phyloP scores from a whole-genome alignment of 2,113 vertebrate genomes.

The Gopherus evgoodei region DNA sequence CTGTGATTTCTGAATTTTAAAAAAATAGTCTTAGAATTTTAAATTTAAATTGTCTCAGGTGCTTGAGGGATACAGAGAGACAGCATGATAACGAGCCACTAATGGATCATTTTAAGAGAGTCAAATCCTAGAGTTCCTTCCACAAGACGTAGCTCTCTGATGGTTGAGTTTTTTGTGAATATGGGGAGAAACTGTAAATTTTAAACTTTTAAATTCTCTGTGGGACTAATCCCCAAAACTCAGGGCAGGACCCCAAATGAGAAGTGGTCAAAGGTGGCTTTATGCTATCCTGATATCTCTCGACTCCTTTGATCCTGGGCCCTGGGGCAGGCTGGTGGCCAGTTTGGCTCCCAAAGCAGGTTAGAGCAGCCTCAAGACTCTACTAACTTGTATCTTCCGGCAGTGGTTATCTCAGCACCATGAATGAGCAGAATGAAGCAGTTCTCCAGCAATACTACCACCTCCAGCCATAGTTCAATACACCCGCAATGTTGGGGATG shows the following conservation, averaged over 20 bases:
- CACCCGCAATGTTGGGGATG: neutral
- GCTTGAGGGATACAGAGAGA: neutral
- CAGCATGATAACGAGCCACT: neutral
- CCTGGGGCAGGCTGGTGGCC: neutral
- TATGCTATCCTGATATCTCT: neutral
- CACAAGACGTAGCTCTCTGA: neutral
- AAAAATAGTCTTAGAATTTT: neutral
- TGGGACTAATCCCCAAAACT: too few relatives aligned
- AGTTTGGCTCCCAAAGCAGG: neutral
- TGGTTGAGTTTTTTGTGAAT: neutral
- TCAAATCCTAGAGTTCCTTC: neutral
- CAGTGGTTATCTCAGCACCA: neutral
- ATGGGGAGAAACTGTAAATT: neutral
- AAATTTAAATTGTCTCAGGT: neutral
- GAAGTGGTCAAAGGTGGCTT: neutral
- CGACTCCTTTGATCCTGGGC: neutral
- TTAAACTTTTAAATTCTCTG: neutral
- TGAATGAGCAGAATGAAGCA: neutral
- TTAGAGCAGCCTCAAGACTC: neutral
- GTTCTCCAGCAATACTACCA: neutral
- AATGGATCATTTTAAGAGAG: neutral
- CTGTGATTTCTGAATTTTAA: neutral
- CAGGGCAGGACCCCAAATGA: neutral
- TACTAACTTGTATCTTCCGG: neutral
- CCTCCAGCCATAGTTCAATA: neutral